phyloP scores from a whole-genome alignment of 2,113 vertebrate species.

The Solenodon paradoxus region DNA sequence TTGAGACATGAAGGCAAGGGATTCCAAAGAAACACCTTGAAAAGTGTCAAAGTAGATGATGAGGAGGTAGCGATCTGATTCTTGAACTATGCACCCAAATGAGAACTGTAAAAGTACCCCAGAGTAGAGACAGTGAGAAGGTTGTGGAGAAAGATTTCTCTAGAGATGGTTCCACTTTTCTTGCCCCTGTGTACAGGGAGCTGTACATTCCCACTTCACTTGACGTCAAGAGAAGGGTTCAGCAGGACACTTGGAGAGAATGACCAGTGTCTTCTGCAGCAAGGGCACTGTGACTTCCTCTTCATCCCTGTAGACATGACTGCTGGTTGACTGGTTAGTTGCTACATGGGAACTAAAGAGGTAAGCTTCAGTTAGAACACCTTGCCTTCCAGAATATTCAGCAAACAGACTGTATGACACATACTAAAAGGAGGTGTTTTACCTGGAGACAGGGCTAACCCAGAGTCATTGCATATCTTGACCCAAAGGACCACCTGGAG shows the following conservation, averaged over 20 bases:
- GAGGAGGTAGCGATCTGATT: background rate
- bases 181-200: background rate
- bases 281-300: background rate
- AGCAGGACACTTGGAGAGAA: rapidly evolving
- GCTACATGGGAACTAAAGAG: background rate
- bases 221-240: background rate
- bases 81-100: background rate
- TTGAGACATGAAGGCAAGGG: background rate
- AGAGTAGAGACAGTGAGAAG: background rate
- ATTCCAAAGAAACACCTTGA: background rate
- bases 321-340: background rate
- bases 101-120: background rate
- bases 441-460: background rate
- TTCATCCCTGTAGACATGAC: background rate
- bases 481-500: background rate
- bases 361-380: background rate
- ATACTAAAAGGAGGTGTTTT: too few relatives aligned
- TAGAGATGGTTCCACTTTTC: background rate
- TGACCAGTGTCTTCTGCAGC: background rate
- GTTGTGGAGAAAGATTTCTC: background rate
- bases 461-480: background rate
- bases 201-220: background rate
- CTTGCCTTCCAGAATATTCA: background rate
- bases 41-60: background rate
- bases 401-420: background rate